A percentile compares a stretch with the other conserved stretches of the same genome.
phyloP scores from a whole-genome alignment of 1,140 invertebrate genomes.

The Bicyclus anynana region DNA sequence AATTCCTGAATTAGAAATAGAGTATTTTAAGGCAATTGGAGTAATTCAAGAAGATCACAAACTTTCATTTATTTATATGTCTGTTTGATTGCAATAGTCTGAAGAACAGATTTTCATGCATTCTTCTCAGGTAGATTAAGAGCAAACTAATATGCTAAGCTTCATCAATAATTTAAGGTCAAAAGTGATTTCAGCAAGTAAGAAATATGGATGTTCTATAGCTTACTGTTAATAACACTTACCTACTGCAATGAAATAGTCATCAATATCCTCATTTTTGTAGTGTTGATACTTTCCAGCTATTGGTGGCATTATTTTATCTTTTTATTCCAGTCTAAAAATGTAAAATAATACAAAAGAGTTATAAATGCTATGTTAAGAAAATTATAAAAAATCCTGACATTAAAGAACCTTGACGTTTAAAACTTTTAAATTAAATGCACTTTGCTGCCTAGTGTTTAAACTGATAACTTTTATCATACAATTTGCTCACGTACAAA shows the following conservation, averaged over 20 bases:
- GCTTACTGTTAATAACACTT: too few species aligned
- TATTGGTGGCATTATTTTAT: slow-evolving; percentile 66
- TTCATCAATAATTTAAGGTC: too few species aligned
- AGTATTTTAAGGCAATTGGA: too few species aligned
- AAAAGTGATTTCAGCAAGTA: too few species aligned
- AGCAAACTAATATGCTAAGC: too few species aligned
- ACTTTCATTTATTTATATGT: too few species aligned
- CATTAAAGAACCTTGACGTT: not conserved
- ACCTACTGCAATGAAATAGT: slow-evolving; percentile 81
- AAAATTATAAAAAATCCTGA: not conserved
- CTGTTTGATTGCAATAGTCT: too few species aligned
- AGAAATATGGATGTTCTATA: too few species aligned
- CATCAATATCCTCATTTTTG: slow-evolving; percentile 81
- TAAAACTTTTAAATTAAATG: not conserved
- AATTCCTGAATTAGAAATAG: too few species aligned
- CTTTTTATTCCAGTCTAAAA: not conserved
- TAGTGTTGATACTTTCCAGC: slow-evolving; percentile 80
- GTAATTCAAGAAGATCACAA: too few species aligned
- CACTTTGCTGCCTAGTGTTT: not conserved
- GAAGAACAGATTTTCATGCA: too few species aligned
- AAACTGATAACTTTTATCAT: slow-evolving; percentile 18
- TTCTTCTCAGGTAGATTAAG: too few species aligned
- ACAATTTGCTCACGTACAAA: slow-evolving; percentile 20
- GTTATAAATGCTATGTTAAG: not conserved
- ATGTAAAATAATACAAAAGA: not conserved